phyloP scores from a whole-genome alignment of 2,113 vertebrate genomes.

The Hyperopisus bebe region DNA sequence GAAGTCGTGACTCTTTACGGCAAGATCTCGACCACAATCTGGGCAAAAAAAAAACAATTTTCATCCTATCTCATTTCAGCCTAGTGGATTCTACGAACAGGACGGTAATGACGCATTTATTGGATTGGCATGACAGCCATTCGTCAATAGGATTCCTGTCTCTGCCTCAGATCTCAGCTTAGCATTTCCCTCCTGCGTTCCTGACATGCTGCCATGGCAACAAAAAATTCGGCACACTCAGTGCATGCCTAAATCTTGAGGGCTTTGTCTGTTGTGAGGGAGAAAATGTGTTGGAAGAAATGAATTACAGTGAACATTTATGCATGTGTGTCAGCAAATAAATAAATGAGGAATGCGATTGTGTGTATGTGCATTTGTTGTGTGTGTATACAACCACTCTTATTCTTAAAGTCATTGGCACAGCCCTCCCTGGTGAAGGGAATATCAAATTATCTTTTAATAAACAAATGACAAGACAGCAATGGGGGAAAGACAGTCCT shows the following conservation, averaged over 20 bases:
- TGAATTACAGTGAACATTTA: neutral
- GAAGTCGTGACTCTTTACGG: neutral
- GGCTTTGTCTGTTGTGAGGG: neutral
- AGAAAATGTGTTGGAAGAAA: neutral
- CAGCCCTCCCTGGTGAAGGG: neutral
- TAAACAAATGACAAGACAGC: neutral
- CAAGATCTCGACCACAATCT: neutral
- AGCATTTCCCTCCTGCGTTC: slow-evolving; percentile 23
- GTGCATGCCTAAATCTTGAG: slow-evolving; percentile 10
- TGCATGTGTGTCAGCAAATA: slow-evolving; percentile 14
- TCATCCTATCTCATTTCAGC: neutral
- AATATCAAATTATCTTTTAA: neutral
- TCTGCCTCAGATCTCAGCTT: slow-evolving; percentile 15
- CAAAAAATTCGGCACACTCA: slow-evolving; percentile 29
- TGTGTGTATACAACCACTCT: neutral
- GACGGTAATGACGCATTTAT: neutral
- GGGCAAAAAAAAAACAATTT: neutral
- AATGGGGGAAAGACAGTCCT: neutral
- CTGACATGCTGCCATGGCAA: slow-evolving; percentile 52
- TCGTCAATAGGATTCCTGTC: neutral
- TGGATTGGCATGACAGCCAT: neutral
- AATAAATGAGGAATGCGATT: slow-evolving; percentile 4
- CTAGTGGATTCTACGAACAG: neutral
- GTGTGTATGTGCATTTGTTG: neutral
- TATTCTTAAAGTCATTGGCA: neutral